A percentile compares a stretch with the other conserved stretches of the same genome.
phyloP scores from a whole-genome alignment of 2,113 vertebrate species.

The Coptodon bakossiorum region DNA sequence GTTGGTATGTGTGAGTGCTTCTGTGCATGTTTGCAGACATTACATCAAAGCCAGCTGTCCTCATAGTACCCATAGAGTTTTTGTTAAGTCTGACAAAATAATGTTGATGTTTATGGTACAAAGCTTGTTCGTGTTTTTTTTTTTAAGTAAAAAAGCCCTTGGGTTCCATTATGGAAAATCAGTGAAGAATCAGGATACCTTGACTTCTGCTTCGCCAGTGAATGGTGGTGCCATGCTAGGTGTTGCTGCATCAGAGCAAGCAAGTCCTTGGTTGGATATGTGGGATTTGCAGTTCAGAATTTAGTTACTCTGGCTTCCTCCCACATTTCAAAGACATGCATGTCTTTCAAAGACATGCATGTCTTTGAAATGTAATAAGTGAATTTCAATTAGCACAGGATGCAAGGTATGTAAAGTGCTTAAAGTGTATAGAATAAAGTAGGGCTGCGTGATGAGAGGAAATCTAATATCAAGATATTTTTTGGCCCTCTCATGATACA shows the following conservation, averaged over 20 bases:
- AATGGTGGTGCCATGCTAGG: not conserved
- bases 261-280: not conserved
- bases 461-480: not conserved
- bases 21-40: not conserved
- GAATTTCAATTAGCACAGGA: not conserved
- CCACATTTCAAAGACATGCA: not conserved
- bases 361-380: not conserved
- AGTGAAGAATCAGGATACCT: not conserved
- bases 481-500: not conserved
- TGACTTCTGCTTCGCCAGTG: not conserved
- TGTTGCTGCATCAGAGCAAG: not conserved
- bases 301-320: not conserved
- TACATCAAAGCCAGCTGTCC: not conserved
- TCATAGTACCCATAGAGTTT: not conserved
- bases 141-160: not conserved
- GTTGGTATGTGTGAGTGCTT: constrained; percentile 57
- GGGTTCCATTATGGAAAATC: not conserved
- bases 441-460: not conserved
- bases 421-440: not conserved
- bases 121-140: not conserved
- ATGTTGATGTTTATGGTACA: not conserved
- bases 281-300: not conserved
- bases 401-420: not conserved
- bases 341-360: not conserved
- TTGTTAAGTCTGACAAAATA: not conserved